Percentiles rank a stretch among this genome's conserved stretches.
Evolutionary conservation across 92 coral and sea anemone genomes (phyloP).

Genomic region (Palythoa caribaeorum): DNA sequence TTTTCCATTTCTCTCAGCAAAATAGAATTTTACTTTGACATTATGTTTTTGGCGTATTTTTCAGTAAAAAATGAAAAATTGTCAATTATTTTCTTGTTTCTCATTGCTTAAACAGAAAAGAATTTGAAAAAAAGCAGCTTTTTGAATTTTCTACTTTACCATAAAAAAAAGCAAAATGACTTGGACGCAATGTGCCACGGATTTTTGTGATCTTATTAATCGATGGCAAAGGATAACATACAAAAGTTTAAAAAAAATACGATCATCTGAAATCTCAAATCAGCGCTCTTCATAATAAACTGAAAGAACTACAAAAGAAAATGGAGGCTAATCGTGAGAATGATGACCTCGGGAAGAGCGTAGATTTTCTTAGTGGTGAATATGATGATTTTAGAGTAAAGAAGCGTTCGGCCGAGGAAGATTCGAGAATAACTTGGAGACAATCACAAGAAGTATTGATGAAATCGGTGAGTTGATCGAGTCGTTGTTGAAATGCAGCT

Average conservation of each 20-base stretch:
- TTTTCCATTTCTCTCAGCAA: too few relatives aligned
- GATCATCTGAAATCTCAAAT: background rate
- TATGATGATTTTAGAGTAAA: background rate
- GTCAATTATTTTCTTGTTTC: too few relatives aligned
- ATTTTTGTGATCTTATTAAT: too few relatives aligned
- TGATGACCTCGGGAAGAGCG: background rate
- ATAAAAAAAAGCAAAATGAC: too few relatives aligned
- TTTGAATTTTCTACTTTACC: too few relatives aligned
- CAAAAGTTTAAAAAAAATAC: background rate
- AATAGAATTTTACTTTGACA: too few relatives aligned
- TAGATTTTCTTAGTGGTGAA: background rate
- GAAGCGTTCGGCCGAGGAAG: background rate
- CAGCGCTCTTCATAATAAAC: background rate
- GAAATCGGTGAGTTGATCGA: background rate
- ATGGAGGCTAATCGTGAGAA: background rate
- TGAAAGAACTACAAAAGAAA: background rate
- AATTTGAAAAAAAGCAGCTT: too few relatives aligned
- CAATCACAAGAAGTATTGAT: conserved; percentile 32
- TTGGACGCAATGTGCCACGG: too few relatives aligned
- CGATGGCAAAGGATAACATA: too few relatives aligned
- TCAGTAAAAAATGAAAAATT: too few relatives aligned
- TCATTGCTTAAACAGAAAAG: too few relatives aligned
- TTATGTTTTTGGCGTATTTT: too few relatives aligned
- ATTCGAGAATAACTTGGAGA: background rate
- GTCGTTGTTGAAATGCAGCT: background rate